Percentiles rank a stretch among this genome's conserved stretches.
phyloP scores from a whole-genome alignment of 1,140 invertebrate genomes.

The Zaprionus africanus region DNA sequence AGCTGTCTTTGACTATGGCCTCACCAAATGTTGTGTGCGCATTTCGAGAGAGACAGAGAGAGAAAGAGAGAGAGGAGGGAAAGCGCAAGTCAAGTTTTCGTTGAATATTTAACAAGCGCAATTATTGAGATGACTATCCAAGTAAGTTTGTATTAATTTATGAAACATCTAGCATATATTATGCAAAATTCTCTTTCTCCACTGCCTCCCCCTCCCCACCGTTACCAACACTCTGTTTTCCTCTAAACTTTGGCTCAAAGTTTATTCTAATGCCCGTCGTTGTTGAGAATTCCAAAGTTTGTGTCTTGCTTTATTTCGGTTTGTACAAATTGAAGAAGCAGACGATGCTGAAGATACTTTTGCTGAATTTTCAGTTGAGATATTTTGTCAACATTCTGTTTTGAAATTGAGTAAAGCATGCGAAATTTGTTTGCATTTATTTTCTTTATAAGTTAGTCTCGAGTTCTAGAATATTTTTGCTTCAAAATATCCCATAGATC shows the following conservation, averaged over 20 bases:
- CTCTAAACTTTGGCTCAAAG: conserved; percentile 25
- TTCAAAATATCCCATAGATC: too few relatives aligned
- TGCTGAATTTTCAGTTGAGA: neutral
- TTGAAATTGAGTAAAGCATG: neutral
- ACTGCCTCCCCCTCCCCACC: too few relatives aligned
- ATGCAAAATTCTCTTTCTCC: conserved; percentile 38
- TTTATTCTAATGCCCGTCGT: conserved; percentile 32
- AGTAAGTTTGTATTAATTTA: conserved; percentile 63
- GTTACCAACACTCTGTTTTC: neutral
- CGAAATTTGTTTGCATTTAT: neutral
- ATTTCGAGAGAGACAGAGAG: conserved; percentile 30
- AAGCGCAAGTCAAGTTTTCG: conserved; percentile 29
- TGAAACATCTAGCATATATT: conserved; percentile 33
- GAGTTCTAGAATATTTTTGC: too few relatives aligned
- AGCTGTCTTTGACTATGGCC: conserved; percentile 3
- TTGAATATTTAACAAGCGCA: conserved; percentile 73
- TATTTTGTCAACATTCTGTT: neutral
- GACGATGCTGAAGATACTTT: neutral
- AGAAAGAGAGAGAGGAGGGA: neutral
- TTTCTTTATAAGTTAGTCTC: too few relatives aligned
- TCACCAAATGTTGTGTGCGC: conserved; percentile 46
- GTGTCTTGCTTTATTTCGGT: neutral
- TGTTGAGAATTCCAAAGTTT: conserved; percentile 16
- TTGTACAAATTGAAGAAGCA: neutral
- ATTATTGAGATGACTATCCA: conserved; percentile 68